phyloP scores from a whole-genome alignment of 2,888 invertebrate species.

The Mylabris sibirica region DNA sequence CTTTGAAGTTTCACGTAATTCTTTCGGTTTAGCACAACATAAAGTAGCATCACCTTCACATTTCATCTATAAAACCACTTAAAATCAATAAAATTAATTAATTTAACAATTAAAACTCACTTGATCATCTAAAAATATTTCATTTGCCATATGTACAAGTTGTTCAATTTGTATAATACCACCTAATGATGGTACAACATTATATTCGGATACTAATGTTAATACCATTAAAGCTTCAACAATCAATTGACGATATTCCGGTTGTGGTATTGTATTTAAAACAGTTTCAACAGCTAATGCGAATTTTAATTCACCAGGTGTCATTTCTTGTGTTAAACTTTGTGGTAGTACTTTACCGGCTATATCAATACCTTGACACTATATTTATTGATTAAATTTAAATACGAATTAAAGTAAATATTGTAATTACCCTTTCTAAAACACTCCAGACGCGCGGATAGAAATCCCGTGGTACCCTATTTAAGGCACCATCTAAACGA shows the following conservation, averaged over 20 bases:
- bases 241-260: constrained; percentile 95
- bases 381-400: constrained; percentile 23
- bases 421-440: constrained; percentile 75
- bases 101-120: constrained; percentile 62
- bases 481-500: constrained; percentile 94
- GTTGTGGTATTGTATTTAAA: constrained; percentile 95
- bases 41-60: constrained; percentile 91
- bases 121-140: constrained; percentile 95
- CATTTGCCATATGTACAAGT: constrained; percentile 92
- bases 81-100: not conserved
- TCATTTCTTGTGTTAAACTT: constrained; percentile 98
- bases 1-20: constrained; percentile 66
- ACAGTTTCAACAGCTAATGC: constrained; percentile 97
- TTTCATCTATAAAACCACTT: constrained; percentile 69
- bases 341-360: constrained; percentile 91
- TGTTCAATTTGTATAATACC: constrained; percentile 88
- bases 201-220: constrained; percentile 88
- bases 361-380: constrained; percentile 94
- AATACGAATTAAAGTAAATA: constrained; percentile 12
- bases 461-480: constrained; percentile 96
- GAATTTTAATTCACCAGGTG: constrained; percentile 97
- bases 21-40: constrained; percentile 86
- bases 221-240: constrained; percentile 98
- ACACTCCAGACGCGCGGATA: constrained; percentile 95
- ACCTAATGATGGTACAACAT: constrained; percentile 78